Conservation (phyloP, 2,113 vertebrate genomes). For the Tyto alba region DNA sequence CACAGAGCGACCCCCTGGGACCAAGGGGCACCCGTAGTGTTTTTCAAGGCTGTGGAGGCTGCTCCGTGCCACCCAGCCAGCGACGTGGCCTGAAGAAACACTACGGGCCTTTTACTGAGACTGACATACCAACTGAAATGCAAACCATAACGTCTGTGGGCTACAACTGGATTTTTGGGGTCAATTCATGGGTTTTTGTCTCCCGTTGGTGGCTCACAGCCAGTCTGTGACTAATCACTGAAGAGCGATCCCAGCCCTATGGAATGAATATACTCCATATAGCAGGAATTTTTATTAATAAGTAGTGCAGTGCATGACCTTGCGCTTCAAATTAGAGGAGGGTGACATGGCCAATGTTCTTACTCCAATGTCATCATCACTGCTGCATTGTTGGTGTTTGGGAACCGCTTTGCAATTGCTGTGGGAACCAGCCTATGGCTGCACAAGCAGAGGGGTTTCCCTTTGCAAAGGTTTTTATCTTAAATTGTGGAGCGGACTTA, state of each 20-base stretch:
- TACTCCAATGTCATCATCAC: neutral
- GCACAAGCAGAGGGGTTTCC: neutral
- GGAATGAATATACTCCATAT: neutral
- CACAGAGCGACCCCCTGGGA: neutral
- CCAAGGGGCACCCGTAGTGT: rapidly evolving
- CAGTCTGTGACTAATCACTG: neutral
- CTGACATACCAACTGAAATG: neutral
- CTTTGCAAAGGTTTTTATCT: neutral
- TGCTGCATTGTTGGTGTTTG: neutral
- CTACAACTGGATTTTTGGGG: neutral
- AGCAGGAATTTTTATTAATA: neutral
- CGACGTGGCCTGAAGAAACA: neutral
- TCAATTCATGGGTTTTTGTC: neutral
- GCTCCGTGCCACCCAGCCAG: neutral
- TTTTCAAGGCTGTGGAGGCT: neutral
- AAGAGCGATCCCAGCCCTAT: neutral
- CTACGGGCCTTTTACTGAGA: neutral
- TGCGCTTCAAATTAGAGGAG: neutral
- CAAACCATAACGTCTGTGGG: neutral
- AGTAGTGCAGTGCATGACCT: neutral
- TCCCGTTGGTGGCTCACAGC: neutral
- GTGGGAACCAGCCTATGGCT: neutral
- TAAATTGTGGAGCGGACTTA: neutral
- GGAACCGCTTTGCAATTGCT: neutral
- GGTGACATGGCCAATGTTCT: neutral